Evolutionary conservation across 2,888 invertebrate genomes (phyloP), one percentile per base, ranked within the genome.

Genomic region (Dermolepida albohirtum): DNA sequence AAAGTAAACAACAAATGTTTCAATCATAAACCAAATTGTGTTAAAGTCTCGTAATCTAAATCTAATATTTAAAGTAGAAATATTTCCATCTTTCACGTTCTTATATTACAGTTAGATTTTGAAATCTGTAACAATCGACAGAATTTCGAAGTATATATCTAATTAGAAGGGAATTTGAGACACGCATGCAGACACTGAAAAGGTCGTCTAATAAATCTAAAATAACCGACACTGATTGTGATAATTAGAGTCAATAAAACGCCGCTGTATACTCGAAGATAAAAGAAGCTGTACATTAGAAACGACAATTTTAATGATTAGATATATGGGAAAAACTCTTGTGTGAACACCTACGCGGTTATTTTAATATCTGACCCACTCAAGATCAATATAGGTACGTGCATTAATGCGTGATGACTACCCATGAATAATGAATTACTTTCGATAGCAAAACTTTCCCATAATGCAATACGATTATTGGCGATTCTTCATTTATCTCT

Each of bases 131-230:
- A 34, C 39, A n/a, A 54, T 14, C 34, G 39, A 39, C 34, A 16
- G 12, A 11, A 54, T 54, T 39, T 39, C 14, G 39, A 39, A 8
- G 52, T 16, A 54, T 5, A 39, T 12, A 54, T 16, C 39, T 54
- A 34, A 54, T 54, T 54, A 16, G 16, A 34, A 54, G 14, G 39
- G 52, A 54, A 39, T 54, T 39, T 16, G 14, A 16, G 39, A 34
- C 8, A 39, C 39, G 52, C 16, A 54, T n/a, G n/a, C 6, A 44
- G 14, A n/a, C n/a, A 41, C 14, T 8, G 12, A 12, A 54, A 54
- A 54, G 52, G 52, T 54, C 52, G 16, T 39, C 52, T 8, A 54
- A 54, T 54, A 16, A 54, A 54, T 54, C 39, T 27, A 7, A 54
- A 54, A 34, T 27, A 39, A 27, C 14, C 39, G 16, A 34, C 34